A percentile compares a stretch with the other conserved stretches of the same genome.
phyloP scores from a whole-genome alignment of 2,888 invertebrate genomes.

The Hypercompe scribonia region DNA sequence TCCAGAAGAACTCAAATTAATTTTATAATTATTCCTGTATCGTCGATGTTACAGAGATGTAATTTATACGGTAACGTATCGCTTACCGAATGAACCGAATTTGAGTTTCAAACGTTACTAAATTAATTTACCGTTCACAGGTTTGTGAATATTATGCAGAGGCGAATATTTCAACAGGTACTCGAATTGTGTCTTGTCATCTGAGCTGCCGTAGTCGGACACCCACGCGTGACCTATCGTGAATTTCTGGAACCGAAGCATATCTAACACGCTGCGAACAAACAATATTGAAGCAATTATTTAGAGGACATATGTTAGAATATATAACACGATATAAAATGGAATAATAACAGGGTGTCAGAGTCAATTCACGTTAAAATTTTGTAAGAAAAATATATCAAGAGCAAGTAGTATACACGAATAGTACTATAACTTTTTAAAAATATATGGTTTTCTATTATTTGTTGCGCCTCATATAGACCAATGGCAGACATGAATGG shows the following conservation, averaged over 20 bases:
- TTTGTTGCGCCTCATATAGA: too few relatives aligned
- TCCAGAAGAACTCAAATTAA: too few relatives aligned
- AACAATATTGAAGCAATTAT: not conserved
- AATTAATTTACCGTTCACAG: slow-evolving; percentile 76
- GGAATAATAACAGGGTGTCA: not conserved
- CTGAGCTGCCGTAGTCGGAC: slow-evolving; percentile 97
- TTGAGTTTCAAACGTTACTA: not conserved
- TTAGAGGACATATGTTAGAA: not conserved
- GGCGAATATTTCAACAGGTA: slow-evolving; percentile 96
- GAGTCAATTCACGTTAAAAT: too few relatives aligned
- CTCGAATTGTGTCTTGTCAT: slow-evolving; percentile 94
- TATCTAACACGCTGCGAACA: slow-evolving; percentile 94
- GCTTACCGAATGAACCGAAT: not conserved
- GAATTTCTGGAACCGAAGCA: slow-evolving; percentile 99
- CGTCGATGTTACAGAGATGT: not conserved
- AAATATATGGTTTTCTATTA: too few relatives aligned
- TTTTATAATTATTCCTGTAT: too few relatives aligned
- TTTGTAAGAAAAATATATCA: too few relatives aligned
- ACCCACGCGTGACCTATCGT: slow-evolving; percentile 99
- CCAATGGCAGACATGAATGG: too few relatives aligned
- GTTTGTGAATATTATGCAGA: slow-evolving; percentile 94
- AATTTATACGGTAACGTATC: not conserved
- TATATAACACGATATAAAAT: not conserved
- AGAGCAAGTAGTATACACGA: too few relatives aligned
- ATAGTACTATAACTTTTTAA: too few relatives aligned